phyloP scores from a whole-genome alignment of 2,888 invertebrate species.

The Liodrosophila aerea region DNA sequence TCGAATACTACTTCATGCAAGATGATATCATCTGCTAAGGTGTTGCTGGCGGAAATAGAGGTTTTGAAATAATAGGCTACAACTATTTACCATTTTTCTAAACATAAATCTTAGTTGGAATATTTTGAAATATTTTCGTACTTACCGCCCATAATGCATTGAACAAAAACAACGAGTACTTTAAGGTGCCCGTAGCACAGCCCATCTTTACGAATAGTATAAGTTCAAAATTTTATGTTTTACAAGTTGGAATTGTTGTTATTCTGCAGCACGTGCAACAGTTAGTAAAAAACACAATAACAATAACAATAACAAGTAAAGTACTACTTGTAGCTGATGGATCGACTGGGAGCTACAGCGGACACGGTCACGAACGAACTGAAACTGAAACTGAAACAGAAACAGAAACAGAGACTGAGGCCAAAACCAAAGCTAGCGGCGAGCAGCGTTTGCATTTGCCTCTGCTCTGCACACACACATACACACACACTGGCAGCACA shows the following conservation, averaged over 20 bases:
- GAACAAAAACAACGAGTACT: slow-evolving; percentile 72
- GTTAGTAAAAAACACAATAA: slow-evolving; percentile 12
- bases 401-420: slow-evolving; percentile 44
- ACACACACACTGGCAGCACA: not conserved
- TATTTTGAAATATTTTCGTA: slow-evolving; percentile 21
- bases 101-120: too few relatives aligned
- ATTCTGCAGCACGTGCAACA: slow-evolving; percentile 58
- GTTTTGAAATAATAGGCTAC: too few relatives aligned
- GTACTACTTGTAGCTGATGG: slow-evolving; percentile 1
- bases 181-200: slow-evolving; percentile 77
- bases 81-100: too few relatives aligned
- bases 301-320: slow-evolving; percentile 2
- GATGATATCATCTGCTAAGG: slow-evolving; percentile 76
- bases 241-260: slow-evolving; percentile 10
- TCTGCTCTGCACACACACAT: slow-evolving; percentile 18
- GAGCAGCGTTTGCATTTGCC: slow-evolving; percentile 43
- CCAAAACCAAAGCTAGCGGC: slow-evolving; percentile 38
- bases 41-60: slow-evolving; percentile 5
- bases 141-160: slow-evolving; percentile 80
- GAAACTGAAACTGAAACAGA: slow-evolving; percentile 50
- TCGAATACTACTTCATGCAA: slow-evolving; percentile 23
- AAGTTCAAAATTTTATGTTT: slow-evolving; percentile 1
- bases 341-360: slow-evolving; percentile 27
- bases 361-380: slow-evolving; percentile 78
- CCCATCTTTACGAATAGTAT: slow-evolving; percentile 61